Evolutionary conservation across 2,113 vertebrate species (phyloP).

Genomic region (Apeltes quadracus): DNA sequence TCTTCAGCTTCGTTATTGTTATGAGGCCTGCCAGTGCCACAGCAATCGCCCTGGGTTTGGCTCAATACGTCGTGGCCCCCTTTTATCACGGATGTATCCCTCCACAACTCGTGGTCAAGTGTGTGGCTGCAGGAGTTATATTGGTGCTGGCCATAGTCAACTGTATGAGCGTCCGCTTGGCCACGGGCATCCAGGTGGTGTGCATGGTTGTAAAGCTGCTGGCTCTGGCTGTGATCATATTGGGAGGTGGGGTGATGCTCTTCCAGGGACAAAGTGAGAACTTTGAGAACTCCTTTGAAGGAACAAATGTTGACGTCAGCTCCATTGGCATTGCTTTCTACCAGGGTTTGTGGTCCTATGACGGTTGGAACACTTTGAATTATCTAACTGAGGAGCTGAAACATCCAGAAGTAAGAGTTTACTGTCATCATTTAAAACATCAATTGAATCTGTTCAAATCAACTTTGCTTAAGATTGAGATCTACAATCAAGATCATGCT

Average conservation of each 20-base stretch:
- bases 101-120: constrained; percentile 39
- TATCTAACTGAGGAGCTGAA: constrained; percentile 85
- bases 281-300: constrained; percentile 81
- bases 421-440: background rate
- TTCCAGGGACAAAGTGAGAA: constrained; percentile 73
- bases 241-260: constrained; percentile 78
- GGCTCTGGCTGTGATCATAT: constrained; percentile 77
- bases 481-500: too few species aligned
- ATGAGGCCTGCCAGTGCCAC: constrained; percentile 82
- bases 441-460: background rate
- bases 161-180: constrained; percentile 80
- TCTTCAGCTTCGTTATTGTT: constrained; percentile 80
- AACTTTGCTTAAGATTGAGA: background rate
- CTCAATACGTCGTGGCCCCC: constrained; percentile 78
- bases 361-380: constrained; percentile 88
- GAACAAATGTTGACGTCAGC: constrained; percentile 67
- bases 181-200: constrained; percentile 78
- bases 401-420: constrained; percentile 80
- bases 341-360: constrained; percentile 87
- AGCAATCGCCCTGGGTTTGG: constrained; percentile 83
- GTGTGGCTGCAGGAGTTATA: constrained; percentile 78
- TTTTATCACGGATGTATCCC: constrained; percentile 82
- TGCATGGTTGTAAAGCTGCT: constrained; percentile 80
- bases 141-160: constrained; percentile 80
- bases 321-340: constrained; percentile 83